phyloP scores from a whole-genome alignment of 1,140 invertebrate genomes.

The Drosophila truncata region DNA sequence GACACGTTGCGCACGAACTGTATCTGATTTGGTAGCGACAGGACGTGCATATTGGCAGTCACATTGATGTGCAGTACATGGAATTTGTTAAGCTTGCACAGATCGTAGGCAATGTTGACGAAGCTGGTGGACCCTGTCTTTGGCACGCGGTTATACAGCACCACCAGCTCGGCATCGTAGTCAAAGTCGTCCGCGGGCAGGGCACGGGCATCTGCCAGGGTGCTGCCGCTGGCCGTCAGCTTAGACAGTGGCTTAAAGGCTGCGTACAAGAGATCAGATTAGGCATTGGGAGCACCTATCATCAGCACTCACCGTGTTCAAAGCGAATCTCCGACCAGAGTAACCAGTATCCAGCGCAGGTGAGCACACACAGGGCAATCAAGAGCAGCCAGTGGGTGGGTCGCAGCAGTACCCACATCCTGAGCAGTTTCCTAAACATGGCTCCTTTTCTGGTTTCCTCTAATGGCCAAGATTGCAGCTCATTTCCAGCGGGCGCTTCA shows the following conservation, averaged over 20 bases:
- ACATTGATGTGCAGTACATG: slow-evolving; percentile 98
- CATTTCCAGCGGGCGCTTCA: slow-evolving; percentile 52
- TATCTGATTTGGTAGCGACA: slow-evolving; percentile 96
- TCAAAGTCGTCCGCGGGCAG: slow-evolving; percentile 57
- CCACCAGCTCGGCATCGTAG: slow-evolving; percentile 89
- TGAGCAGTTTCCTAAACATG: slow-evolving; percentile 66
- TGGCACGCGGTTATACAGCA: slow-evolving; percentile 98
- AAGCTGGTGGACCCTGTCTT: slow-evolving; percentile 99
- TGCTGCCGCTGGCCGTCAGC: slow-evolving; percentile 13
- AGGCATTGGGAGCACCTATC: background rate
- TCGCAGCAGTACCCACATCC: slow-evolving; percentile 68
- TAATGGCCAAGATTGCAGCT: slow-evolving; percentile 9
- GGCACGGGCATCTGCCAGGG: slow-evolving; percentile 11
- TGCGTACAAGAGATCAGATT: background rate
- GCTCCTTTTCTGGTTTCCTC: slow-evolving; percentile 13
- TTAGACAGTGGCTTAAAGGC: slow-evolving; percentile 63
- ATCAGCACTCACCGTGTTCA: slow-evolving; percentile 46
- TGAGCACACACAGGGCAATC: slow-evolving; percentile 50
- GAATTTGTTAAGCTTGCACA: slow-evolving; percentile 96
- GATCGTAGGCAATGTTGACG: slow-evolving; percentile 98
- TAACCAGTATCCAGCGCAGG: slow-evolving; percentile 65
- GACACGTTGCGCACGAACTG: slow-evolving; percentile 96
- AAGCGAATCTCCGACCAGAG: slow-evolving; percentile 62
- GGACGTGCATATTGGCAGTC: slow-evolving; percentile 96
- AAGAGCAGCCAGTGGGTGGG: slow-evolving; percentile 66